phyloP scores from a whole-genome alignment of 1,140 invertebrate species.

The Ips typographus region DNA sequence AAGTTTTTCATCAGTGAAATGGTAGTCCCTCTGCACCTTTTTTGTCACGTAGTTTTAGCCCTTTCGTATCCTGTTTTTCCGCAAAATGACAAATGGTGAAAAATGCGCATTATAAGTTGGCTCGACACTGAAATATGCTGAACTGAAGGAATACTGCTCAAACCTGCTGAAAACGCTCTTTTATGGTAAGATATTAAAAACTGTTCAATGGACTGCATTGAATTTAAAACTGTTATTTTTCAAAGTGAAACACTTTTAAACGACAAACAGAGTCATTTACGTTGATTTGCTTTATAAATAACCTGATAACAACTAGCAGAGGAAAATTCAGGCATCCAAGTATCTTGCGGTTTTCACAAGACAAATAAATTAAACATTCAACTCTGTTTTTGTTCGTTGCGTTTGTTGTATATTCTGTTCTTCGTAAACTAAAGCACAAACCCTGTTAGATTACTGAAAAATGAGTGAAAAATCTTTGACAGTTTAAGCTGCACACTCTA shows the following conservation, averaged over 20 bases:
- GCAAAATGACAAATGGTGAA: constrained; percentile 3
- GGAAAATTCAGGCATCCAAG: too few relatives aligned
- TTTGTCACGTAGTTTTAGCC: not conserved
- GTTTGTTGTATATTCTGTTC: too few relatives aligned
- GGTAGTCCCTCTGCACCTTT: not conserved
- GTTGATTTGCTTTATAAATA: too few relatives aligned
- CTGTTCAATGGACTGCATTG: not conserved
- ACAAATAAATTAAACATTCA: too few relatives aligned
- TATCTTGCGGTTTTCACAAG: too few relatives aligned
- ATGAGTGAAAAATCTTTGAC: too few relatives aligned
- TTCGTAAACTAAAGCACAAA: too few relatives aligned
- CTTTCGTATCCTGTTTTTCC: not conserved
- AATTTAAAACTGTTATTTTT: not conserved
- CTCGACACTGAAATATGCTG: constrained; percentile 1
- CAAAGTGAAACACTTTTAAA: not conserved
- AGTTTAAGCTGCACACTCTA: too few relatives aligned
- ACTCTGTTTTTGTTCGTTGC: too few relatives aligned
- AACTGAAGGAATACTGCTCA: not conserved
- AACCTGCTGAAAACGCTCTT: not conserved
- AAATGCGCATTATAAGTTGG: constrained; percentile 5
- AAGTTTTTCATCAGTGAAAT: not conserved
- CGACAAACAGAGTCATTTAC: too few relatives aligned
- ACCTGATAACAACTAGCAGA: too few relatives aligned
- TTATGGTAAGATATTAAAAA: not conserved
- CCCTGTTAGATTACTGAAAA: too few relatives aligned